A percentile compares a stretch with the other conserved stretches of the same genome.
phyloP scores from a whole-genome alignment of 2,797 vertebrate genomes.

The Pangasius larnaudii region DNA sequence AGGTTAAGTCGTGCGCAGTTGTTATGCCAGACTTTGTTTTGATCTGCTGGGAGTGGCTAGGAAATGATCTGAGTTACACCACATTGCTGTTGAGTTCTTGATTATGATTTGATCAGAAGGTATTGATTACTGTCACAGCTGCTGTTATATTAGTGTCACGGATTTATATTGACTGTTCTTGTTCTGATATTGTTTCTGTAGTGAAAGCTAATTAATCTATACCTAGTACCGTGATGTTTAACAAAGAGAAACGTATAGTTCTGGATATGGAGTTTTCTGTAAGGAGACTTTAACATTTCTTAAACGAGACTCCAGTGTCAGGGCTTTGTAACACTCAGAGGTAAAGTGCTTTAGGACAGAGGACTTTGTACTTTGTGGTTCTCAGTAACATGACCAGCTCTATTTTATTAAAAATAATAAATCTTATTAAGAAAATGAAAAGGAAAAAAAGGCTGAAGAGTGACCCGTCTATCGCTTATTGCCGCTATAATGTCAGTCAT shows the following conservation, averaged over 20 bases:
- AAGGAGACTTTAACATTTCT: not conserved
- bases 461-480: not conserved
- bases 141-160: not conserved
- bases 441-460: not conserved
- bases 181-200: not conserved
- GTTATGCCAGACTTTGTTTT: not conserved
- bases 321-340: not conserved
- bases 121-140: not conserved
- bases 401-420: not conserved
- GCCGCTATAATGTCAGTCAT: not conserved
- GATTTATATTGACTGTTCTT: not conserved
- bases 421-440: not conserved
- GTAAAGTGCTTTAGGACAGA: not conserved
- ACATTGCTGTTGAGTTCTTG: no score
- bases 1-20: constrained; percentile 50
- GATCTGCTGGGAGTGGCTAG: not conserved
- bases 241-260: no score
- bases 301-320: not conserved
- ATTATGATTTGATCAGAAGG: no score
- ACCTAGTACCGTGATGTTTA: not conserved
- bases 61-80: not conserved
- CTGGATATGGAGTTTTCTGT: not conserved
- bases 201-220: not conserved
- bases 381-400: not conserved
- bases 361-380: not conserved